A percentile compares a stretch with the other conserved stretches of the same genome.
These are phyloP conservation scores for Cydia pomonella DNA, from an alignment of 1,140 invertebrate species.

Conservation along the genomic window DNA sequence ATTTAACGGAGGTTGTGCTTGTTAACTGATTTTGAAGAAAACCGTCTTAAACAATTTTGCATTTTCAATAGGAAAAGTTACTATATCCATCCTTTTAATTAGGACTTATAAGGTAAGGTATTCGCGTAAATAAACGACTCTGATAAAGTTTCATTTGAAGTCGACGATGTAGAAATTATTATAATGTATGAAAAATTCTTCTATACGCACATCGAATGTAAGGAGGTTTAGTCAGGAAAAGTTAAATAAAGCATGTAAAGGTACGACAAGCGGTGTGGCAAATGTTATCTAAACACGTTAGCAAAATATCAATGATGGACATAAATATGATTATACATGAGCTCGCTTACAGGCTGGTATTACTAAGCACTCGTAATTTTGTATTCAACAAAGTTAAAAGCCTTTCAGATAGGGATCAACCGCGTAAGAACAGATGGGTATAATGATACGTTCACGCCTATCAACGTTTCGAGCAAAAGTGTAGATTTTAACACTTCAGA, in stretches of 20 bases:
- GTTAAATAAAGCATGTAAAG: too few species aligned
- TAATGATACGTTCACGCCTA: neutral
- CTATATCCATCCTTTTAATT: too few species aligned
- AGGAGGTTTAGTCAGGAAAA: too few species aligned
- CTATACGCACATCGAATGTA: too few species aligned
- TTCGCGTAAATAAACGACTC: too few species aligned
- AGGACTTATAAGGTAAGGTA: too few species aligned
- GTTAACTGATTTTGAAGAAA: neutral
- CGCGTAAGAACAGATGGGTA: constrained; percentile 29
- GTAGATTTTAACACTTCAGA: constrained; percentile 10
- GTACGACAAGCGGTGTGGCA: neutral
- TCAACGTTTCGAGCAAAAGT: neutral
- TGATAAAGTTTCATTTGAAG: too few species aligned
- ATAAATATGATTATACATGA: constrained; percentile 18
- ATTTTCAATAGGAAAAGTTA: too few species aligned
- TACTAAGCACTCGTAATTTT: constrained; percentile 27
- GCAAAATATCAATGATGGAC: constrained; percentile 14
- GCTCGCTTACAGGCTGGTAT: neutral
- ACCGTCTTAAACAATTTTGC: neutral
- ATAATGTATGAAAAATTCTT: too few species aligned
- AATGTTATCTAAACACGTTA: constrained; percentile 8
- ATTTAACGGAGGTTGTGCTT: neutral
- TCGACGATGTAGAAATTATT: too few species aligned
- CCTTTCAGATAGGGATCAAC: constrained; percentile 29
- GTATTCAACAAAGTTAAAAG: constrained; percentile 32